Evolutionary conservation across 2,113 vertebrate species (phyloP), one percentile per base, ranked within the genome.

Genomic region (Xenus cinereus): DNA sequence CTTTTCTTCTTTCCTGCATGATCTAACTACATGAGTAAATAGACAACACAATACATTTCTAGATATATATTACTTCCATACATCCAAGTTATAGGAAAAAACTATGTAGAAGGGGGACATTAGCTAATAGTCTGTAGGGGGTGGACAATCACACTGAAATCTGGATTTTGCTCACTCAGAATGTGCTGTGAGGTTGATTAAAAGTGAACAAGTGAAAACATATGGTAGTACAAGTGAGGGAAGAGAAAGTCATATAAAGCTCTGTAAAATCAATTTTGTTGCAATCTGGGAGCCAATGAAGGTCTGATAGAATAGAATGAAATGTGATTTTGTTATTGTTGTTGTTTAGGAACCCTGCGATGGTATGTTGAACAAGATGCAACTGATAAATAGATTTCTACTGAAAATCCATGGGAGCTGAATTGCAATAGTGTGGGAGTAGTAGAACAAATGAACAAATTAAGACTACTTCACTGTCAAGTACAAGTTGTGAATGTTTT

Each of bases 111-210:
- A 93, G 23, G 32, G 3, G 54, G 18, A 82, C 5, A 3, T 78
- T 63, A 75, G 28, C 43, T 77, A 81, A 56, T 20, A 57, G 15
- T 45, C 30, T 91, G 22, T 68, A 51, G 20, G 11, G 14, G 23
- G 39, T 69, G 22, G 93, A 90, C 18, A 66, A 32, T 56, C 77
- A 89, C 87, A 68, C 59, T 82, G 60, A 88, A 92, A 95, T 94
- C 88, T 88, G 45, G 59, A 80, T 89, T 96, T 94, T 89, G 13
- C 57, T 96, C 95, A 24, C 92, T 89, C 72, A 84, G 39, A 89
- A 33, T 88, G 30, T 89, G 17, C n/a, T 78, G 30, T 57, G 51
- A 92, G 10, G 60, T 53, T 92, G 77, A 96, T 96, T 96, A 93
- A 90, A 97, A 92, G 6, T 41, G 51, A 95, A 77, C 9, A 74